Base-by-base conservation (phyloP, 2,797 vertebrate genomes). In the Sebastes itinus region DNA sequence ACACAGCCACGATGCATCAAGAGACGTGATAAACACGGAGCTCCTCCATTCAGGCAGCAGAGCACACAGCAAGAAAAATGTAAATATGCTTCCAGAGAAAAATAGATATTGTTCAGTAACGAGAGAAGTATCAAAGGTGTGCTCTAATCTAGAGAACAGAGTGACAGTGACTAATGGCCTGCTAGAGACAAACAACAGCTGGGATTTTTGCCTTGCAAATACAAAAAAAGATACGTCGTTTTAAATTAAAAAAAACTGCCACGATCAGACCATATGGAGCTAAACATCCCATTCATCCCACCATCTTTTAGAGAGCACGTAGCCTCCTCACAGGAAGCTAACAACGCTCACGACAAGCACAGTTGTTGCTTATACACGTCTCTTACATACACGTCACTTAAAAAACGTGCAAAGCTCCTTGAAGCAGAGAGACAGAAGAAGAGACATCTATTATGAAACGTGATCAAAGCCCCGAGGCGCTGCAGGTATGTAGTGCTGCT, bases 401-500 rank as follows among this genome's bases (percentile, higher is more conserved):
- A 72, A 76, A 14, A 27, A 61, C 2, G 49, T 60, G 60, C 64
- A 58, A 68, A 33, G 78, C 72, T 66, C 67, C 54, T 65, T 61
- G 5, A 9, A 75, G 83, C 42, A 18, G 58, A 56, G 64, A 77
- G 33, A 80, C 28, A 67, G 62, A 46, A 18, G 18, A 28, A 25
- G 55, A 78, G 56, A 70, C 80, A 69, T 83, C 92, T 83, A 89
- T 28, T 90, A 80, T 82, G 78, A 85, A 81, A 84, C 3, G 46
- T 78, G 86, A 92, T 93, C 87, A 94, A 92, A 94, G 87, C 74
- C 76, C 32, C 1, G 16, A 55, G 73, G 73, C 8, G 42, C 81
- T 59, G 6, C 12, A 72, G 76, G 77, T 74, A 79, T 18, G 16
- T 46, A 46, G 69, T 23, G 74, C 80, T 23, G 74, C 80, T 83